These are phyloP conservation scores for Lepidocyrtinus sp. DNA, from an alignment of 2,888 invertebrate genomes.

Conservation along the genomic window DNA sequence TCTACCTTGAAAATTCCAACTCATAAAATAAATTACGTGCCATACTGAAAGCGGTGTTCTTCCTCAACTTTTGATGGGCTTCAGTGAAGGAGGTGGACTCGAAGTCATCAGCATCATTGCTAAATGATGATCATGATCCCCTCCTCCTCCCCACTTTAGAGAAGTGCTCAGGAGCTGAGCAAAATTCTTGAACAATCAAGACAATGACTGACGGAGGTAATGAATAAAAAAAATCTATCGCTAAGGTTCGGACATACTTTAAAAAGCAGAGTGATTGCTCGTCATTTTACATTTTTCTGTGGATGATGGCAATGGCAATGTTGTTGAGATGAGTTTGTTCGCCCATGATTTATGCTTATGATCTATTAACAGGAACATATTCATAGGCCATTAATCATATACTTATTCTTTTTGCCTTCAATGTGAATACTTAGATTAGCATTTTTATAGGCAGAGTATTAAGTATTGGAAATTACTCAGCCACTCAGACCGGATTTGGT, in stretches of 20 bases:
- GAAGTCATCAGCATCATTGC: slow-evolving; percentile 20
- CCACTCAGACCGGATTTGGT: slow-evolving; percentile 51
- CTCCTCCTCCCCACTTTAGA: neutral
- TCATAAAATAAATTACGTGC: neutral
- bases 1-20: slow-evolving; percentile 32
- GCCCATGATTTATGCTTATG: slow-evolving; percentile 36
- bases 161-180: slow-evolving; percentile 20
- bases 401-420: slow-evolving; percentile 20
- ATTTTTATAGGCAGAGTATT: slow-evolving; percentile 25
- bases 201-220: slow-evolving; percentile 17
- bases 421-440: slow-evolving; percentile 16
- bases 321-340: slow-evolving; percentile 13
- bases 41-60: neutral
- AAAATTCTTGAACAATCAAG: neutral
- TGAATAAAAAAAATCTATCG: slow-evolving; percentile 3
- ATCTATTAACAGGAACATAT: slow-evolving; percentile 46
- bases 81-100: slow-evolving; percentile 19
- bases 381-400: slow-evolving; percentile 52
- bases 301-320: neutral
- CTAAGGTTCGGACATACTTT: slow-evolving; percentile 40
- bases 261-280: slow-evolving; percentile 17
- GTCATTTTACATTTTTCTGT: neutral
- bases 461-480: slow-evolving; percentile 18
- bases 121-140: slow-evolving; percentile 24
- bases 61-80: neutral